Percentiles rank a stretch among this genome's conserved stretches.
Evolutionary conservation across 2,113 vertebrate species (phyloP).

Genomic region (Acrocephalus arundinaceus): DNA sequence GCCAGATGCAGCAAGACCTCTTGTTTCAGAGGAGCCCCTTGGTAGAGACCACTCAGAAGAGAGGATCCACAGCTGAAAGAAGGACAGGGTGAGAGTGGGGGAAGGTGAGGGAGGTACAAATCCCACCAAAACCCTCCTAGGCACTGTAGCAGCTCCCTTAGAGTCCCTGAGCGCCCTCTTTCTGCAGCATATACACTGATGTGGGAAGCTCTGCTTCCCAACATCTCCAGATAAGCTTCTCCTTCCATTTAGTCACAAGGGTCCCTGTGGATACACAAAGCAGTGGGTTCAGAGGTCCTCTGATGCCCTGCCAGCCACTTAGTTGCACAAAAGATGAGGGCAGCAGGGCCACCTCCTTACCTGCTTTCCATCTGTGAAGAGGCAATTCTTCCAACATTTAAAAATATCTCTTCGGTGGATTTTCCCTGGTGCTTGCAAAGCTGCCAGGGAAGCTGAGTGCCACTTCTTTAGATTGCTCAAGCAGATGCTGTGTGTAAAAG

Average conservation of each 20-base stretch:
- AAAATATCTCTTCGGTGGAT: background rate
- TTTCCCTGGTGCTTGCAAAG: background rate
- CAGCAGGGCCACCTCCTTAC: background rate
- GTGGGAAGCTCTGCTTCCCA: background rate
- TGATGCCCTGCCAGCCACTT: background rate
- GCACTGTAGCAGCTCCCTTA: background rate
- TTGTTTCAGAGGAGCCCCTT: background rate
- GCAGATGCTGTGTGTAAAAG: background rate
- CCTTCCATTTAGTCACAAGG: background rate
- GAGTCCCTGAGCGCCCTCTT: background rate
- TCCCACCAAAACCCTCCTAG: background rate
- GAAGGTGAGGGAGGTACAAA: background rate
- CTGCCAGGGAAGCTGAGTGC: background rate
- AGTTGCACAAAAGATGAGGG: background rate
- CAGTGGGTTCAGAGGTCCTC: background rate
- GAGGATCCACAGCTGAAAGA: background rate
- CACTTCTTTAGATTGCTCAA: background rate
- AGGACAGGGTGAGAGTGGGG: background rate
- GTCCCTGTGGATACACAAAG: background rate
- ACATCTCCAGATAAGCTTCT: background rate
- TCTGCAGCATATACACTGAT: background rate
- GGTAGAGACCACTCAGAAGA: background rate
- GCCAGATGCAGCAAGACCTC: background rate
- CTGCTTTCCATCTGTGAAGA: background rate
- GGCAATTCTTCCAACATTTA: background rate